A percentile compares a stretch with the other conserved stretches of the same genome.
Conservation (phyloP, 2,797 vertebrate genomes). For the Hyperoplus immaculatus region DNA sequence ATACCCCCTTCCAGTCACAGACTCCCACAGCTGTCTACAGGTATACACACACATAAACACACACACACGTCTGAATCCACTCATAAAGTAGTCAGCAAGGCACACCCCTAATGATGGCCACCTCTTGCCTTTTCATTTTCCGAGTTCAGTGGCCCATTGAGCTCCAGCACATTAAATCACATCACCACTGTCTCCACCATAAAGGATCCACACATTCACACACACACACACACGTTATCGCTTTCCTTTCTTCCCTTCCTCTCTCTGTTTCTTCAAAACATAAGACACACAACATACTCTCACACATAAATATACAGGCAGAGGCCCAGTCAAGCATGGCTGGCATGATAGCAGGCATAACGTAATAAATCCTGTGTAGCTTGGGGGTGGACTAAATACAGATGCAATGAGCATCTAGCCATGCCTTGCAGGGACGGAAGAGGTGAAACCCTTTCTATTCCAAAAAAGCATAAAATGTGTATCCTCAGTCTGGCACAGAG, state of each 20-base stretch:
- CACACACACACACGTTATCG: background rate
- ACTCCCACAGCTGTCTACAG: slow-evolving; percentile 50
- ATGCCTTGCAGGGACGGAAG: slow-evolving; percentile 51
- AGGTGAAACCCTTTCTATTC: slow-evolving; percentile 61
- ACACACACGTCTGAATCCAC: slow-evolving; percentile 64
- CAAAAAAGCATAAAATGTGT: slow-evolving; percentile 70
- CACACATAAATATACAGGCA: slow-evolving; percentile 13
- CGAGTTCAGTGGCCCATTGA: slow-evolving; percentile 77
- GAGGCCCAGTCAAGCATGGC: slow-evolving; percentile 13
- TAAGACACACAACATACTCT: no score
- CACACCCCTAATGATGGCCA: slow-evolving; percentile 77
- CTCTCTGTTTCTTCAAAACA: no score
- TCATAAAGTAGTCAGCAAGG: slow-evolving; percentile 74
- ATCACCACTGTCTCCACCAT: slow-evolving; percentile 64
- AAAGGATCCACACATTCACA: slow-evolving; percentile 57
- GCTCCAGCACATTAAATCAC: slow-evolving; percentile 74
- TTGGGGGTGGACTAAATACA: slow-evolving; percentile 55
- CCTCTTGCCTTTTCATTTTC: slow-evolving; percentile 79
- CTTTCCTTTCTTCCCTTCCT: no score
- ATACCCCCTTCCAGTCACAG: slow-evolving; percentile 47
- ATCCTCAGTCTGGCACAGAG: slow-evolving; percentile 66
- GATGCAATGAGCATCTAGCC: slow-evolving; percentile 58
- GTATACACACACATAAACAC: slow-evolving; percentile 16
- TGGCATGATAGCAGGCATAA: slow-evolving; percentile 34
- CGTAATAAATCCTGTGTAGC: slow-evolving; percentile 56